Conservation (phyloP, 2,797 vertebrate genomes). For the Coccyzus lansbergi region DNA sequence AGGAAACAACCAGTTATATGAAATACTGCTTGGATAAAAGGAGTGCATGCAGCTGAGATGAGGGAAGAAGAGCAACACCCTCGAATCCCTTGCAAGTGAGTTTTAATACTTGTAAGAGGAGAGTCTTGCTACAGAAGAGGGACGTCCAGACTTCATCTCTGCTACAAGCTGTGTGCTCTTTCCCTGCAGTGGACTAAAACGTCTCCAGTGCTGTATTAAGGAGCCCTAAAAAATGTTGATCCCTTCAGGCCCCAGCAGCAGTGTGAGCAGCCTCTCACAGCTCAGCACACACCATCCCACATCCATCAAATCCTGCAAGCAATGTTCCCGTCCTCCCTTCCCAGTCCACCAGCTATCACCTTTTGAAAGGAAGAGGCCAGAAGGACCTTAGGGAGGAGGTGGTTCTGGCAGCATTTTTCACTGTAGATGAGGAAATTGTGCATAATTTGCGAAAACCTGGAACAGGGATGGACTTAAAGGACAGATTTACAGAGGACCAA, state of each 20-base stretch:
- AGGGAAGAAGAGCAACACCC: background rate
- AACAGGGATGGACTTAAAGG: background rate
- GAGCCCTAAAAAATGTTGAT: background rate
- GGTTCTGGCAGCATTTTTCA: background rate
- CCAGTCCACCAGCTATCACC: background rate
- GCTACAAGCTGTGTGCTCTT: background rate
- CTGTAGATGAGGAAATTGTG: background rate
- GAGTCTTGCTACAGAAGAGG: background rate
- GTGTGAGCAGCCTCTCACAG: background rate
- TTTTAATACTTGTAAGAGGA: background rate
- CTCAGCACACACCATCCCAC: accelerated
- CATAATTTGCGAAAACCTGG: background rate
- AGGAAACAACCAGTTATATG: background rate
- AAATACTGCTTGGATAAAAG: background rate
- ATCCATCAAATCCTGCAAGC: background rate
- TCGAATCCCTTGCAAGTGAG: background rate
- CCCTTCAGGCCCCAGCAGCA: background rate
- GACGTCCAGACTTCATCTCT: background rate
- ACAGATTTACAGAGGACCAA: background rate
- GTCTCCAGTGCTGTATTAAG: background rate
- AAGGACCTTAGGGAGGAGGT: background rate
- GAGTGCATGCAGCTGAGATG: background rate
- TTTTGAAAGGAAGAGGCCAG: background rate
- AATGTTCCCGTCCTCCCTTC: background rate
- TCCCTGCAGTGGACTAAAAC: background rate